Evolutionary conservation across 2,888 invertebrate species (phyloP).

Genomic region (Erebia aethiops): DNA sequence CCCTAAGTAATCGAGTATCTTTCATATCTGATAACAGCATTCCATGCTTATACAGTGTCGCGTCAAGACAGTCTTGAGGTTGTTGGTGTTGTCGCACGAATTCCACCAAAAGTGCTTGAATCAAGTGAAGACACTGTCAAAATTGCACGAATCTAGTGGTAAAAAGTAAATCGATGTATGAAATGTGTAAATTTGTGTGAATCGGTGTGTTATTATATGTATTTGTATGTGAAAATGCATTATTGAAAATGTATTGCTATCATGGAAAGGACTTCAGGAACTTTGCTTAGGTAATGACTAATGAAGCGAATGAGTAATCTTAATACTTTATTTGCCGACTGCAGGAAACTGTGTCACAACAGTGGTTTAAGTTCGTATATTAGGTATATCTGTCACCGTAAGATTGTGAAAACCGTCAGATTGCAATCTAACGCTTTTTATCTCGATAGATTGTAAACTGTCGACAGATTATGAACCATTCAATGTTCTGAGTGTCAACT

Average conservation of each 20-base stretch:
- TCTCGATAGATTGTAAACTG: too few species aligned
- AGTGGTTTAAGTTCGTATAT: too few species aligned
- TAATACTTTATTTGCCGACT: neutral
- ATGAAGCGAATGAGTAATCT: neutral
- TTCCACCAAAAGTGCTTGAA: slow-evolving; percentile 20
- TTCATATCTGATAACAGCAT: slow-evolving; percentile 38
- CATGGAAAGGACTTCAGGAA: slow-evolving; percentile 9
- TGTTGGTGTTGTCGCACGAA: slow-evolving; percentile 5
- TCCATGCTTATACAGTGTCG: slow-evolving; percentile 22
- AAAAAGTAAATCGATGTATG: neutral
- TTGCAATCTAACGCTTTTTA: too few species aligned
- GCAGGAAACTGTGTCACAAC: too few species aligned
- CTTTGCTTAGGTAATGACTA: slow-evolving; percentile 13
- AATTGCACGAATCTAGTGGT: neutral
- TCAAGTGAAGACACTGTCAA: neutral
- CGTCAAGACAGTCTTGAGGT: slow-evolving; percentile 23
- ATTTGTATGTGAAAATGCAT: slow-evolving; percentile 2
- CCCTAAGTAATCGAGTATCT: slow-evolving; percentile 29
- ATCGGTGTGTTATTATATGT: neutral
- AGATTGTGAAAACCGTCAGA: too few species aligned
- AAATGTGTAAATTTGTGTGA: neutral
- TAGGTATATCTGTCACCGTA: too few species aligned
- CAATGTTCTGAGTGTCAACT: too few species aligned
- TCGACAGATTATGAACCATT: too few species aligned
- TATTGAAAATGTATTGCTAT: neutral